Evolutionary conservation across 2,888 invertebrate species (phyloP), one percentile per base, ranked within the genome.

Genomic region (Siphlonurus alternatus): DNA sequence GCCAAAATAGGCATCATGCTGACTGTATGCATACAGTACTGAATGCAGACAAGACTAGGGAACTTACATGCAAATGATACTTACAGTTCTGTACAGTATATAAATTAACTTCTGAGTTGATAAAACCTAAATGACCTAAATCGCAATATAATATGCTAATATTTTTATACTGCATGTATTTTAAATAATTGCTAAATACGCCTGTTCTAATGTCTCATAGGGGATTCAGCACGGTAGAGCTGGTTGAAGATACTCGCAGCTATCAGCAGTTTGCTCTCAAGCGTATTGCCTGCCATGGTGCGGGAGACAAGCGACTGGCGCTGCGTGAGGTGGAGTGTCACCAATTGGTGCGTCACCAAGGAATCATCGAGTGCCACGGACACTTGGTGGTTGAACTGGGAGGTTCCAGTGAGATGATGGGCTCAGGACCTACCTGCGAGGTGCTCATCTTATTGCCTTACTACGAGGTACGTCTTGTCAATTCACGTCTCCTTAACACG

Each of bases 171-270:
- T n/a, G n/a, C n/a, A n/a, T n/a, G n/a, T n/a, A n/a, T n/a, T n/a
- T n/a, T n/a, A n/a, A n/a, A n/a, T n/a, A n/a, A n/a, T n/a, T n/a
- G n/a, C n/a, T n/a, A n/a, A n/a, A n/a, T n/a, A n/a, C n/a, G n/a
- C n/a, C n/a, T n/a, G n/a, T n/a, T n/a, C n/a, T n/a, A n/a, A 38
- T 38, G 7, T 38, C 15, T 38, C 7, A 38, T 73, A 91, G 91
- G 7, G 91, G 90, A 10, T 92, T 91, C 73, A 90, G 90, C 71
- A 82, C 84, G 61, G 88, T 92, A 62, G 86, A 87, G 71, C 77
- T 92, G 68, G 84, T 87, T 0, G 87, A 89, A 74, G 86, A 88
- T 72, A 72, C 77, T 1, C 69, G 79, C 38, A 85, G 83, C 2
- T 83, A 81, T 69, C 83, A 83, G 68, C 77, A 80, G 67, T 89